Evolutionary conservation across 2,888 invertebrate genomes (phyloP), one percentile per base, ranked within the genome.

Genomic region (Pandemis corylana): DNA sequence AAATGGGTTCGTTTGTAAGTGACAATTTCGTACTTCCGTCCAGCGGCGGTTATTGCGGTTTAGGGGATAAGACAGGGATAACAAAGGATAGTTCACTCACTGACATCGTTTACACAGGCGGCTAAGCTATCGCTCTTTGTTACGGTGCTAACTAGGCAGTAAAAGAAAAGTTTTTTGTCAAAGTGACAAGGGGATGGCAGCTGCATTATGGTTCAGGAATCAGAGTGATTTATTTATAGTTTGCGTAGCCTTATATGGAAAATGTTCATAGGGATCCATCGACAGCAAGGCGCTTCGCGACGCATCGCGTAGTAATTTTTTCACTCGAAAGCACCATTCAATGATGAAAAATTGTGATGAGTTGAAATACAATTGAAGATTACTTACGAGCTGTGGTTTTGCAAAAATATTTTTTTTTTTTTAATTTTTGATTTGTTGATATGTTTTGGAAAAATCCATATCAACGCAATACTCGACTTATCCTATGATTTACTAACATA

Each of bases 1-100:
- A 75, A 75, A 67, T 71, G 74, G 70, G 51, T 74, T 66, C 74
- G 70, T 70, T 74, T 74, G 61, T 70, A 74, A 70, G 74, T 70
- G 74, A 70, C 70, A 74, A 74, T 74, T 74, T 70, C 70, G 62
- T 69, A 59, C 61, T 74, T 74, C 70, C 70, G 69, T 63, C 59
- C 70, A 70, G 65, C 20, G 61, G 46, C 68, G 56, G 73, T 69
- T 74, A 74, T 70, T 74, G 74, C 66, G 74, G 74, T 69, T 70
- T 53, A 68, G 66, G 74, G 70, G 63, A 64, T 63, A 42, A 42
- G 28, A 42, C 56, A 10, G 36, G 51, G 61, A 66, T 61, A 69
- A 74, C 61, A 70, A 66, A 74, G 74, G 61, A 66, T 53, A 62
- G 73, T 65, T 59, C 64, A 69, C 66, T 67, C 42, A n/a, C 64